A percentile compares a stretch with the other conserved stretches of the same genome.
These are phyloP conservation scores for Palythoa heliodiscus DNA, from an alignment of 92 coral and sea anemone genomes.

Conservation along the genomic window DNA sequence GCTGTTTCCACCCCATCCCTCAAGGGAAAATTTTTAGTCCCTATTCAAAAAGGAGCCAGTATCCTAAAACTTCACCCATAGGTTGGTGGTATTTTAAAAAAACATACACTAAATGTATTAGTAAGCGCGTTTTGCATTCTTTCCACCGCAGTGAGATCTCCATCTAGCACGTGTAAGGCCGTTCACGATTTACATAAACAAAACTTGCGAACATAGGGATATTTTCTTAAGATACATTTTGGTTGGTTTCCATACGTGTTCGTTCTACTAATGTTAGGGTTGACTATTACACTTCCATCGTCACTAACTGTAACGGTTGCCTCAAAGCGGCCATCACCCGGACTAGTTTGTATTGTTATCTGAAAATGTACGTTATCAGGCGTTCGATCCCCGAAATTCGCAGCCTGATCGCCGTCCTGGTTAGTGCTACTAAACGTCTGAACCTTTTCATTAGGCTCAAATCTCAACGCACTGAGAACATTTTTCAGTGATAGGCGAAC, in stretches of 20 bases:
- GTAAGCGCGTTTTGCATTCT: no score
- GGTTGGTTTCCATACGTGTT: conserved; percentile 86
- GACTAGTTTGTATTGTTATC: conserved; percentile 72
- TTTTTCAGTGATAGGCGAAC: conserved; percentile 57
- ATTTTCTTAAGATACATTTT: conserved; percentile 62
- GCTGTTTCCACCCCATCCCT: no score
- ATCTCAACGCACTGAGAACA: conserved; percentile 56
- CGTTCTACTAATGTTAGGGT: conserved; percentile 83
- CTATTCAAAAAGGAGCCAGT: no score
- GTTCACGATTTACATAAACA: conserved; percentile 64
- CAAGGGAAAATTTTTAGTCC: no score
- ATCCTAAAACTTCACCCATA: no score
- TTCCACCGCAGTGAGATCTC: no score
- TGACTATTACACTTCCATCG: conserved; percentile 54
- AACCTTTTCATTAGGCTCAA: conserved; percentile 76
- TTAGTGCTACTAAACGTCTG: conserved; percentile 67
- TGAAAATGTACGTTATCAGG: conserved; percentile 63
- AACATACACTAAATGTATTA: no score
- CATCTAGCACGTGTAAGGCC: no score
- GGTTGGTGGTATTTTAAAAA: no score
- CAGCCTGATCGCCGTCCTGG: conserved; percentile 74
- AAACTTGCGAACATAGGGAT: conserved; percentile 76
- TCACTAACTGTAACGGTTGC: conserved; percentile 60
- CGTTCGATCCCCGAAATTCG: conserved; percentile 65
- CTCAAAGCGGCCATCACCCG: conserved; percentile 80